Evolutionary conservation across 2,797 vertebrate genomes (phyloP).

Genomic region (Danionella dracula): DNA sequence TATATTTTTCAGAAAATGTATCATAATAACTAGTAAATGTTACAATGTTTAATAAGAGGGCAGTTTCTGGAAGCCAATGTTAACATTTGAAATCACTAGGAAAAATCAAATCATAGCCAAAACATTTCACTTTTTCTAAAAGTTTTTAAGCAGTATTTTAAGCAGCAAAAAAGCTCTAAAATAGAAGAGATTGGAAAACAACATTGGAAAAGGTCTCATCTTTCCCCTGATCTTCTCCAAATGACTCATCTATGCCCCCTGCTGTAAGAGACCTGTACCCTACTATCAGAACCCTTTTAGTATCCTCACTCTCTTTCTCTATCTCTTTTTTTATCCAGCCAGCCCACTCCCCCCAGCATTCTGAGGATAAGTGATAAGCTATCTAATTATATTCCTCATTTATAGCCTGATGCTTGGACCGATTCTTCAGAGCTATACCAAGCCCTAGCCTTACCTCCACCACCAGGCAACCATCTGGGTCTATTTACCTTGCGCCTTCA

Average conservation of each 20-base stretch:
- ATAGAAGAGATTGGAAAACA: too few relatives aligned
- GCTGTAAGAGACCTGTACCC: neutral
- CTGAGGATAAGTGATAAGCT: conserved; percentile 63
- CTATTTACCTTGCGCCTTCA: conserved; percentile 34
- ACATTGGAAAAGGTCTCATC: too few relatives aligned
- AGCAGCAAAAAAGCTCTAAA: too few relatives aligned
- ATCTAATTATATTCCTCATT: conserved; percentile 73
- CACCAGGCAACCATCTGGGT: conserved; percentile 51
- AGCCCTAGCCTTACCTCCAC: conserved; percentile 39
- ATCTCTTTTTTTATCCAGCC: conserved; percentile 19
- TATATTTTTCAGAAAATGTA: too few relatives aligned
- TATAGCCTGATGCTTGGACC: conserved; percentile 64
- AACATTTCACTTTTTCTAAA: too few relatives aligned
- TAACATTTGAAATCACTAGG: too few relatives aligned
- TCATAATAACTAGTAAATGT: too few relatives aligned
- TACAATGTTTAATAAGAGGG: too few relatives aligned
- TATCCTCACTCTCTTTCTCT: neutral
- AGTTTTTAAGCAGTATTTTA: too few relatives aligned
- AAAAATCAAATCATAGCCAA: too few relatives aligned
- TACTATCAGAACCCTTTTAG: neutral
- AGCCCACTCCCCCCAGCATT: conserved; percentile 36
- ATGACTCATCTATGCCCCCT: conserved; percentile 25
- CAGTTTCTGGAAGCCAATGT: too few relatives aligned
- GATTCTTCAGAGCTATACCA: conserved; percentile 54
- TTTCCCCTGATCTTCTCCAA: too few relatives aligned